Evolutionary conservation across 2,113 vertebrate genomes (phyloP).

Genomic region (Erythrolamprus reginae): DNA sequence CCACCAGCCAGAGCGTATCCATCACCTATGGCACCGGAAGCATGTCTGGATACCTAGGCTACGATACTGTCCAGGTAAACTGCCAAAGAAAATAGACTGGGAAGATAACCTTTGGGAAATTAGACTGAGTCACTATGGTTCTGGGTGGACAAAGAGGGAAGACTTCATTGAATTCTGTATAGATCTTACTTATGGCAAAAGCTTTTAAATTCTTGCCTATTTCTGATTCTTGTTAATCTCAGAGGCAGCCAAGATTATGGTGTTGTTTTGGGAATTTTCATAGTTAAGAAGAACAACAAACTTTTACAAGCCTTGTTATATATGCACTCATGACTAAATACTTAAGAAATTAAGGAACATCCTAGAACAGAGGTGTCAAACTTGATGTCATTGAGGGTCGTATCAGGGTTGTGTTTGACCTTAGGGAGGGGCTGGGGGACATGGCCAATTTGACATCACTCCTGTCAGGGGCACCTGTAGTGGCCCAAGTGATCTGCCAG

Average conservation of each 20-base stretch:
- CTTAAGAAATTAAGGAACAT: background rate
- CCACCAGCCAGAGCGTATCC: conserved; percentile 47
- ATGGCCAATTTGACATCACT: too few species aligned
- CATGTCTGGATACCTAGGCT: conserved; percentile 63
- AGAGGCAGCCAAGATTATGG: background rate
- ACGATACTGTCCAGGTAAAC: conserved; percentile 61
- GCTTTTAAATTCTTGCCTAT: background rate
- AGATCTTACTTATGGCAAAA: background rate
- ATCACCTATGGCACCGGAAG: conserved; percentile 54
- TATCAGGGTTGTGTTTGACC: too few species aligned
- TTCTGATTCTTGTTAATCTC: background rate
- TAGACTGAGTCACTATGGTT: background rate
- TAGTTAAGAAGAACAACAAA: background rate
- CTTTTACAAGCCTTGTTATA: background rate
- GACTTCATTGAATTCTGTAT: background rate
- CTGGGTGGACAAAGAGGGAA: background rate
- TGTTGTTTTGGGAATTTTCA: background rate
- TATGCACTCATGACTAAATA: background rate
- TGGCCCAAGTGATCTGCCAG: too few species aligned
- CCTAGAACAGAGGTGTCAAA: too few species aligned
- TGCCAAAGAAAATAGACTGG: rapidly evolving
- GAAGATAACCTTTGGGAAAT: background rate
- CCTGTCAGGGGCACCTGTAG: too few species aligned
- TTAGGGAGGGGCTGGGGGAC: too few species aligned
- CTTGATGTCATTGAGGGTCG: too few species aligned